Conservation (phyloP, 2,113 vertebrate species). For the Panurus biarmicus region DNA sequence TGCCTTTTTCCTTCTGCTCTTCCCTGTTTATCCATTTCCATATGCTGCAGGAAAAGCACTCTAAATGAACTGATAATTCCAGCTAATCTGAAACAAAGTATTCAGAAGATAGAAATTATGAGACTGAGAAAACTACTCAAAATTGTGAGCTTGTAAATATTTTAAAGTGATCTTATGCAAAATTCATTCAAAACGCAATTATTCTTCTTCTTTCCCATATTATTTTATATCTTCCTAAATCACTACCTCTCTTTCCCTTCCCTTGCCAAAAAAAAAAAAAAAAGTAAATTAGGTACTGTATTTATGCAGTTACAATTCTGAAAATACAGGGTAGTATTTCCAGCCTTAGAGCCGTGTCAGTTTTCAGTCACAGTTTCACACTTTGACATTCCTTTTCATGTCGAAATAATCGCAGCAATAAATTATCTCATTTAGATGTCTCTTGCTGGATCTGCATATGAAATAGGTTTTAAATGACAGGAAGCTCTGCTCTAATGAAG, state of each 20-base stretch:
- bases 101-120: background rate
- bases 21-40: background rate
- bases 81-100: background rate
- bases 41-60: background rate
- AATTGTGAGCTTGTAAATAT: background rate
- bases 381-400: conserved; percentile 8
- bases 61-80: background rate
- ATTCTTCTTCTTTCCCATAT: background rate
- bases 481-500: background rate
- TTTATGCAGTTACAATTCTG: background rate
- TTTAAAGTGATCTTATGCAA: conserved; percentile 1
- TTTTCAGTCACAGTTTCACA: background rate
- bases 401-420: background rate
- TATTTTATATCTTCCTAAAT: background rate
- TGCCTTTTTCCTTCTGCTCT: background rate
- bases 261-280: background rate
- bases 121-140: background rate
- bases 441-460: conserved; percentile 2
- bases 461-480: background rate
- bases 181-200: background rate
- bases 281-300: background rate
- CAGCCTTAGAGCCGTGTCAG: background rate
- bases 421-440: conserved; percentile 8
- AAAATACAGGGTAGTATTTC: background rate
- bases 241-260: background rate